Evolutionary conservation across 2,888 invertebrate species (phyloP).

Genomic region (Sthenelais limicola): DNA sequence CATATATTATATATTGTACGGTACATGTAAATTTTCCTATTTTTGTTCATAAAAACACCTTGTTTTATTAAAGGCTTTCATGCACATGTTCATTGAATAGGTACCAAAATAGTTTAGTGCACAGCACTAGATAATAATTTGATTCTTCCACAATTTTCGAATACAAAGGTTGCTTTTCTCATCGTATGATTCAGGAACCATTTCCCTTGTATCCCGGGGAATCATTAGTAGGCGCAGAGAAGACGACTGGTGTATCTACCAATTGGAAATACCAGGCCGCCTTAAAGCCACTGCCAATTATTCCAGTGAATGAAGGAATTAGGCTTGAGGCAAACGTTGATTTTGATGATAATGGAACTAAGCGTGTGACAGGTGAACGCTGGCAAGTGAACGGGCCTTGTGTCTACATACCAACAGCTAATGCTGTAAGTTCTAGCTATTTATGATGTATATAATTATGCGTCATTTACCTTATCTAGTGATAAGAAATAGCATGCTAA

Average conservation of each 20-base stretch:
- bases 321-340: constrained; percentile 58
- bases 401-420: constrained; percentile 60
- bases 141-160: background rate
- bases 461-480: background rate
- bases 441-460: background rate
- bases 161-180: background rate
- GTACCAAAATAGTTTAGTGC: too few relatives aligned
- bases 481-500: background rate
- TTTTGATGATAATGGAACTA: constrained; percentile 52
- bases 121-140: too few relatives aligned
- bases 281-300: constrained; percentile 58
- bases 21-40: background rate
- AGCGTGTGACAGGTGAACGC: constrained; percentile 58
- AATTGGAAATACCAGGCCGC: constrained; percentile 54
- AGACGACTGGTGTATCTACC: too few relatives aligned
- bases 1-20: background rate
- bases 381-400: constrained; percentile 67
- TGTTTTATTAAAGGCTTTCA: too few relatives aligned
- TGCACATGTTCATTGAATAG: too few relatives aligned
- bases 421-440: constrained; percentile 54
- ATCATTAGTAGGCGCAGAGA: constrained; percentile 55
- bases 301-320: constrained; percentile 59
- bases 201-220: constrained; percentile 70
- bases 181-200: constrained; percentile 57
- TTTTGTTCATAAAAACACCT: too few relatives aligned